Evolutionary conservation across 2,888 invertebrate genomes (phyloP).

Genomic region (Deilephila porcellus): DNA sequence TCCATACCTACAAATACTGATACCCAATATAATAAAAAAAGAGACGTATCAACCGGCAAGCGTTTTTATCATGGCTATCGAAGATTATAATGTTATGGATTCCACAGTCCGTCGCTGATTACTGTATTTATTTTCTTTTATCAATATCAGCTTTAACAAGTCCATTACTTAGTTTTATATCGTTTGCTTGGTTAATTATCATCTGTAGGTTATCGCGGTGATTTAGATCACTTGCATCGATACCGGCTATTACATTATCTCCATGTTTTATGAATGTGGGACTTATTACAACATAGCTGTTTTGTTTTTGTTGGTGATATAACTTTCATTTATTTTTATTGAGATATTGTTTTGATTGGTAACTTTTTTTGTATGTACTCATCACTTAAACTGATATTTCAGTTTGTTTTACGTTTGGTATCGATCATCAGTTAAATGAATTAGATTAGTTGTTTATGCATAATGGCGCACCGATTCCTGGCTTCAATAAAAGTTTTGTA

Average conservation of each 20-base stretch:
- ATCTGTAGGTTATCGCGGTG: neutral
- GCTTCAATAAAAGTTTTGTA: too few species aligned
- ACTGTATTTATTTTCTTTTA: neutral
- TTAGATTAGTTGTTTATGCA: too few species aligned
- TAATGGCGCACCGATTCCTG: too few species aligned
- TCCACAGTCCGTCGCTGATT: neutral
- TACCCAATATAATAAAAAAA: too few species aligned
- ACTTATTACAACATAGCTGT: neutral
- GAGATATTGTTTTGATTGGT: too few species aligned
- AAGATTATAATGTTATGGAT: neutral
- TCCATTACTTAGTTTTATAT: neutral
- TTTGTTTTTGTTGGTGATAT: neutral
- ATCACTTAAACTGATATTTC: too few species aligned
- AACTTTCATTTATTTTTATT: neutral
- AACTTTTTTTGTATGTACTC: too few species aligned
- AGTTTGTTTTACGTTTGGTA: too few species aligned
- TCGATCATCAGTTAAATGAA: too few species aligned
- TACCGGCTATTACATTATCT: neutral
- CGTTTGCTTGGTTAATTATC: neutral
- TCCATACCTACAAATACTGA: too few species aligned
- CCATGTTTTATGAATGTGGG: neutral
- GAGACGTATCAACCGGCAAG: neutral
- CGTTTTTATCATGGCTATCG: neutral
- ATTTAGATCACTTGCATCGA: conserved; percentile 2
- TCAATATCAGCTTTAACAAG: neutral